phyloP scores from a whole-genome alignment of 1,140 invertebrate genomes.

The Oedothorax gibbosus region DNA sequence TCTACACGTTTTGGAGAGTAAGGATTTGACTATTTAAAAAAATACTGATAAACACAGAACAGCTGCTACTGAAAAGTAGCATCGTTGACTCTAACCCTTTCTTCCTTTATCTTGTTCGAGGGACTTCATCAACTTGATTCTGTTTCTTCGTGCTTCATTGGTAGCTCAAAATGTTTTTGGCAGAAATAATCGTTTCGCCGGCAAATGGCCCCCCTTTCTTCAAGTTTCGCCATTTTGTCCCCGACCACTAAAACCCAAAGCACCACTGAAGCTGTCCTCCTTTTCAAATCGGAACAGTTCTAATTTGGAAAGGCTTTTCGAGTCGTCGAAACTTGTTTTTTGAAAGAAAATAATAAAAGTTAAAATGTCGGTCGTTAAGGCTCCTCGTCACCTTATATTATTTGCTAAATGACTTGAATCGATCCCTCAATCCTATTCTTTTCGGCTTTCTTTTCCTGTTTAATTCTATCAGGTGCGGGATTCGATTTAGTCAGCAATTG shows the following conservation, averaged over 20 bases:
- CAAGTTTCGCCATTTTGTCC: conserved; percentile 7
- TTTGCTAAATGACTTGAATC: conserved; percentile 34
- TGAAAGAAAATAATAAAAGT: conserved; percentile 9
- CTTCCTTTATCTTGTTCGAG: conserved; percentile 30
- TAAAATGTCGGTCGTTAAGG: conserved; percentile 23
- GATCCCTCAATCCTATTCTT: background rate
- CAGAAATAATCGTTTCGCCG: conserved; percentile 31
- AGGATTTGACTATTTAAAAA: too few species aligned
- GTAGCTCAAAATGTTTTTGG: conserved; percentile 33
- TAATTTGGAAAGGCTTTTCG: conserved; percentile 19
- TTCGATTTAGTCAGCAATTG: conserved; percentile 13
- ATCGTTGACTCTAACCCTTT: conserved; percentile 14
- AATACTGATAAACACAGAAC: too few species aligned
- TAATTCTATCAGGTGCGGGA: conserved; percentile 19
- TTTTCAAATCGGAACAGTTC: conserved; percentile 51
- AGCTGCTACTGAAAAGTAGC: too few species aligned
- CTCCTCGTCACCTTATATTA: background rate
- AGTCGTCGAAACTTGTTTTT: background rate
- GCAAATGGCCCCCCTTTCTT: conserved; percentile 25
- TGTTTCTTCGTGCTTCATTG: conserved; percentile 36
- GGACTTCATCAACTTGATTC: conserved; percentile 44
- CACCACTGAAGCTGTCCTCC: too few species aligned
- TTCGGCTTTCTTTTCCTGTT: background rate
- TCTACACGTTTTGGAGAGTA: too few species aligned
- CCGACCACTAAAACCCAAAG: too few species aligned